Percentiles rank a stretch among this genome's conserved stretches.
Conservation (phyloP, 2,113 vertebrate genomes). For the Eublepharis macularius region DNA sequence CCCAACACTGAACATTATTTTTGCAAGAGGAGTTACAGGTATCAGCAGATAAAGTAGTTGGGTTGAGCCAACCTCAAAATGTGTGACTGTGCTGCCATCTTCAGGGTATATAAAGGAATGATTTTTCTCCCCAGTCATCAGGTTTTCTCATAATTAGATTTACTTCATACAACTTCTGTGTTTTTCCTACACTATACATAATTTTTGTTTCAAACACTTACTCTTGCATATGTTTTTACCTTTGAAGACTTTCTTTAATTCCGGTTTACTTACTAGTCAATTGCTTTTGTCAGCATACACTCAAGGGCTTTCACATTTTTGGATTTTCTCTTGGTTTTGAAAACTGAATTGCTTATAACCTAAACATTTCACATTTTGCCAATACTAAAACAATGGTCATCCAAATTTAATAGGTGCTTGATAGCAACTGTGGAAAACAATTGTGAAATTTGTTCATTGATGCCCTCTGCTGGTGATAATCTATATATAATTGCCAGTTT, state of each 20-base stretch:
- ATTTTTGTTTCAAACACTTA: background rate
- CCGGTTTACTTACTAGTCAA: background rate
- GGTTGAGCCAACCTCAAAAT: background rate
- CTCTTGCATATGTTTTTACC: background rate
- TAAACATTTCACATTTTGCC: background rate
- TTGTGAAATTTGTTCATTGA: background rate
- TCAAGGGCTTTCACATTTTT: background rate
- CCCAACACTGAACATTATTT: too few species aligned
- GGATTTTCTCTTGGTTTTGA: too few species aligned
- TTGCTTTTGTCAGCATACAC: background rate
- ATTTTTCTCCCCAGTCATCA: background rate
- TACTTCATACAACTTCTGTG: background rate
- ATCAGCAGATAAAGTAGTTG: conserved; percentile 16
- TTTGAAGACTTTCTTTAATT: background rate
- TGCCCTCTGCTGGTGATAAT: background rate
- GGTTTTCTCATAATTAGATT: background rate
- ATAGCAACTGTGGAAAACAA: background rate
- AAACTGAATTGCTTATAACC: background rate
- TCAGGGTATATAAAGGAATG: conserved; percentile 3
- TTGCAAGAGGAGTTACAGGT: background rate
- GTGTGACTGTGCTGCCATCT: conserved; percentile 55
- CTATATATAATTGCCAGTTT: background rate
- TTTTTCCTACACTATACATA: background rate
- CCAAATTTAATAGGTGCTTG: too few species aligned
- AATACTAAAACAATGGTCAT: background rate